These are phyloP conservation scores for Rhabdomys dilectus DNA, from an alignment of 2,113 vertebrate genomes.

Conservation along the genomic window DNA sequence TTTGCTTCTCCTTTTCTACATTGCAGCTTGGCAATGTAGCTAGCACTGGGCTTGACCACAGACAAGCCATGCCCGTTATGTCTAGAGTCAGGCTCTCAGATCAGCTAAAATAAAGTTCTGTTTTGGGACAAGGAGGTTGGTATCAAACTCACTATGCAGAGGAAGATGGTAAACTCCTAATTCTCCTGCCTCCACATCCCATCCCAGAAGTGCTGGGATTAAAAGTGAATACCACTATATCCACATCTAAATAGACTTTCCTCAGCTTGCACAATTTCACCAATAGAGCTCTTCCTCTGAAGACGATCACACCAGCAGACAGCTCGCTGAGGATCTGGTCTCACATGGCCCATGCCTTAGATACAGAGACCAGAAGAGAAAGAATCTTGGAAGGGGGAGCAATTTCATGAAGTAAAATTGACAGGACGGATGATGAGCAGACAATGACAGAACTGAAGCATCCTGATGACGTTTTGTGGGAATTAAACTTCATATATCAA, in stretches of 20 bases:
- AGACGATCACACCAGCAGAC: not conserved
- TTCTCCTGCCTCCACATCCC: not conserved
- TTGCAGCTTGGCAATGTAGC: not conserved
- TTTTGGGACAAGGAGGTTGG: not conserved
- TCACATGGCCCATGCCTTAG: not conserved
- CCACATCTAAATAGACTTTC: not conserved
- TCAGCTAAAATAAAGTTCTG: not conserved
- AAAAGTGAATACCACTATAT: not conserved
- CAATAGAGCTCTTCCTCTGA: not conserved
- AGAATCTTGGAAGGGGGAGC: not conserved
- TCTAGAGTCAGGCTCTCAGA: not conserved
- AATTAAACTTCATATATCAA: not conserved
- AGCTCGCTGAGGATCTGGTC: not conserved
- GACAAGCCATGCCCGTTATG: not conserved
- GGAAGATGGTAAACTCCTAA: not conserved
- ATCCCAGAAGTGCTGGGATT: not conserved
- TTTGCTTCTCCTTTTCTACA: not conserved
- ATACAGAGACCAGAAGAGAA: rapidly evolving
- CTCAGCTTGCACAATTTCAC: not conserved
- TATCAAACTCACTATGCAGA: not conserved
- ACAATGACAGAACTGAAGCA: not conserved
- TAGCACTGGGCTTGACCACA: not conserved
- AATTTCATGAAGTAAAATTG: not conserved
- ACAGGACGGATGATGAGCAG: rapidly evolving
- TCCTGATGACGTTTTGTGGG: too few species aligned